Base-by-base conservation (phyloP, 2,113 vertebrate genomes). In the Megaleporinus macrocephalus region DNA sequence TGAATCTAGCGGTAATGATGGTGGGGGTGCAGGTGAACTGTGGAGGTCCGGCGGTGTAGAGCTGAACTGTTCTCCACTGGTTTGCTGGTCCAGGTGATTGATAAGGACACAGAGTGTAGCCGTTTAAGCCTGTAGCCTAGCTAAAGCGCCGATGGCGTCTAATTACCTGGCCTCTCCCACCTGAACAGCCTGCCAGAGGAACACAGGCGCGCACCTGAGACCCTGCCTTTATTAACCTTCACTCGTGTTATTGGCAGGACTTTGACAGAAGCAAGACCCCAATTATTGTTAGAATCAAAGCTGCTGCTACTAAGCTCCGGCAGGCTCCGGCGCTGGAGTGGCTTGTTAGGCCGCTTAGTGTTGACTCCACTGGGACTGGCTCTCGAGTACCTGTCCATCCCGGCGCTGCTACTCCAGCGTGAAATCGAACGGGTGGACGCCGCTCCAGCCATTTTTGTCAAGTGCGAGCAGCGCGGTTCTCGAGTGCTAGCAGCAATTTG, bases 211-310 rank as follows among this genome's bases (percentile, higher is more conserved):
- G 78, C 76, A 83, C 73, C 69, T 22, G 65, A 79, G 83, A 69
- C 57, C 26, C 75, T 83, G 61, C 80, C 80, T 86, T 86, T 85
- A 84, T 85, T 84, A 87, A 87, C 88, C 85, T 83, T 85, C 75
- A 55, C 81, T 86, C 14, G 29, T 81, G 75, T 83, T 86, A 85
- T 86, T 86, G 83, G 82, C 86, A 89, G 79, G 74, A 76, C 78
- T 80, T 81, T 71, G 80, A 85, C 88, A 86, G 85, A 89, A 83
- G 78, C 84, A 84, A 88, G 89, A 87, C 84, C 80, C 89, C 89
- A 89, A 90, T 90, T 90, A 90, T 82, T 88, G 86, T 82, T 70
- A 70, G 82, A 88, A 90, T 89, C 87, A 90, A 87, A 82, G 85
- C 84, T 77, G 51, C 71, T 84, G 70, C 82, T 76, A 62, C 76